Conservation (phyloP, 2,888 invertebrate species). For the Ferrisia virgata region DNA sequence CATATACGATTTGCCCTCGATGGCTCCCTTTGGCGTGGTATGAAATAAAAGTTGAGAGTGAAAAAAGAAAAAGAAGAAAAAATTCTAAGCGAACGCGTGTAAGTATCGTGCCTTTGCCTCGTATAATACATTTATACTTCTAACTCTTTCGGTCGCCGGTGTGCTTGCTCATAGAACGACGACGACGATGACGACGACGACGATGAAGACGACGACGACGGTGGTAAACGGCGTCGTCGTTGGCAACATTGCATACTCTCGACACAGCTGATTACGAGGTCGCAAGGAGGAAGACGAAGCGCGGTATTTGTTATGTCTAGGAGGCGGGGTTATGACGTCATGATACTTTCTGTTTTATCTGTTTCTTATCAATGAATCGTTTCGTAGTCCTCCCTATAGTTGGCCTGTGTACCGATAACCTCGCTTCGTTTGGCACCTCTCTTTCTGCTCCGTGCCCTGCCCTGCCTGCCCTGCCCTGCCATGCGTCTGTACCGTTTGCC, state of each 20-base stretch:
- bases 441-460: not conserved
- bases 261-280: constrained; percentile 44
- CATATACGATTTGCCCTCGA: not conserved
- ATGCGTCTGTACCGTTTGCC: not conserved
- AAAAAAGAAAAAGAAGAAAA: not conserved
- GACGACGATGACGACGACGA: not conserved
- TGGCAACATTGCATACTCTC: constrained; percentile 41
- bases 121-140: not conserved
- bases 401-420: constrained; percentile 34
- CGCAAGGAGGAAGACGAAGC: constrained; percentile 10
- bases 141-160: not conserved
- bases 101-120: not conserved
- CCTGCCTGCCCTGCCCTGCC: not conserved
- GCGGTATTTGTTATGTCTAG: constrained; percentile 43
- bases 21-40: not conserved
- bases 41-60: not conserved
- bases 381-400: constrained; percentile 11
- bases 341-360: constrained; percentile 44
- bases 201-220: not conserved
- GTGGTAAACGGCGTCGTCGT: no score
- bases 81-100: not conserved
- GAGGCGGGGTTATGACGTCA: constrained; percentile 45
- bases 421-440: constrained; percentile 15
- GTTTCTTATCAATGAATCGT: constrained; percentile 46
- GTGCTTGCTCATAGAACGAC: not conserved